A percentile compares a stretch with the other conserved stretches of the same genome.
Evolutionary conservation across 2,113 vertebrate species (phyloP).

Genomic region (Scomber colias): DNA sequence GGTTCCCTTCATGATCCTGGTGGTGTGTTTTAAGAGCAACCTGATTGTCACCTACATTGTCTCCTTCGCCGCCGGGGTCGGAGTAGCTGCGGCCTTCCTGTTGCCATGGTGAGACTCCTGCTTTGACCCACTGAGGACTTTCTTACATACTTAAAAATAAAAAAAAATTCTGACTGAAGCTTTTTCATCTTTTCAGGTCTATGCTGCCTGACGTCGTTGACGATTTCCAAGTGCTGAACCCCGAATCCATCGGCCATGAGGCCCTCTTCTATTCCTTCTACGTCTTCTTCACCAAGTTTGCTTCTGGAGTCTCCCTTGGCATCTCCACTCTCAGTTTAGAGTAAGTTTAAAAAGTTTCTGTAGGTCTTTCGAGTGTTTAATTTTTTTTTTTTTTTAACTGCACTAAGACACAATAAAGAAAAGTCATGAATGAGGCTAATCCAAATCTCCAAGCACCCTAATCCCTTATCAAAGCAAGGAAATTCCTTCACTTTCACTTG

Average conservation of each 20-base stretch:
- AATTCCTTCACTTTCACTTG: constrained; percentile 29
- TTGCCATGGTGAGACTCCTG: constrained; percentile 90
- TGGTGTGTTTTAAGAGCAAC: constrained; percentile 89
- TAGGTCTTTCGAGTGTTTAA: background rate
- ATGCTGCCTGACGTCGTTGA: constrained; percentile 97
- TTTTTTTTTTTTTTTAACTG: background rate
- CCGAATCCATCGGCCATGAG: constrained; percentile 88
- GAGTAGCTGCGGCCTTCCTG: constrained; percentile 94
- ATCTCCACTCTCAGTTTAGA: constrained; percentile 97
- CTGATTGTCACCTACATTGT: constrained; percentile 90
- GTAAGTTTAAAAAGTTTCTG: constrained; percentile 82
- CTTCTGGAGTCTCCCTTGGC: constrained; percentile 95
- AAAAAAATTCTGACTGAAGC: background rate
- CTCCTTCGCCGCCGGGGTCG: constrained; percentile 90
- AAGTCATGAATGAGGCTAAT: constrained; percentile 37
- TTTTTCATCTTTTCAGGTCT: constrained; percentile 86
- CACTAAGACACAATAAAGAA: background rate
- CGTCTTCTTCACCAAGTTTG: constrained; percentile 98
- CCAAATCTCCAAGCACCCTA: constrained; percentile 46
- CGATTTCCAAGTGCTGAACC: constrained; percentile 94
- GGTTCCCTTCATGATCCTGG: constrained; percentile 92
- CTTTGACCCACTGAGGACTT: background rate
- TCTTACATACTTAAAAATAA: too few relatives aligned
- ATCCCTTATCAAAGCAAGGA: constrained; percentile 67
- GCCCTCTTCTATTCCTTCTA: constrained; percentile 99